phyloP scores from a whole-genome alignment of 2,113 vertebrate genomes.

The Elgaria multicarinata region DNA sequence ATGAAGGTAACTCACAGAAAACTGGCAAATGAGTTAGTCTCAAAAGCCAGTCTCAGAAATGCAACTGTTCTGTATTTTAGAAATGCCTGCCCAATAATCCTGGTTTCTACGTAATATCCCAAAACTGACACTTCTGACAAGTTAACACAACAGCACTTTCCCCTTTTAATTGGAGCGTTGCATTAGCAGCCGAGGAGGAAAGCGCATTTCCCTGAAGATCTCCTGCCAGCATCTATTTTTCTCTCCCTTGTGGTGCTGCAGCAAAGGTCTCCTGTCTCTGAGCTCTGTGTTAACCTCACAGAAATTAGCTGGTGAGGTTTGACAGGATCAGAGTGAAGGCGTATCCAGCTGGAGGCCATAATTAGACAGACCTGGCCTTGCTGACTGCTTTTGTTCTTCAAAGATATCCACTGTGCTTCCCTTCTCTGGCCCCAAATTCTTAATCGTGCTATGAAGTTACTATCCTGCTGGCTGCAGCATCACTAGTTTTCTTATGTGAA shows the following conservation, averaged over 20 bases:
- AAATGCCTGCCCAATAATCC: not conserved
- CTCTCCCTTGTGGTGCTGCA: not conserved
- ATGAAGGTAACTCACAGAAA: not conserved
- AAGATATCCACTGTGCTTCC: not conserved
- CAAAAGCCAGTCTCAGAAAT: not conserved
- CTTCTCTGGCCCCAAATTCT: no score
- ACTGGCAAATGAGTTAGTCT: not conserved
- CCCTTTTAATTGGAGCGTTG: not conserved
- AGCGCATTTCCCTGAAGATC: not conserved
- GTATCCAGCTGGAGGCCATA: slow-evolving; percentile 19
- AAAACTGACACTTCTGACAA: not conserved
- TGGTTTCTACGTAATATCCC: not conserved
- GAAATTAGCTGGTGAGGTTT: slow-evolving; percentile 7
- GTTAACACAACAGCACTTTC: not conserved
- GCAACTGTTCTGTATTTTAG: not conserved
- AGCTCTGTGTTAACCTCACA: not conserved
- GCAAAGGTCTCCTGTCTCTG: not conserved
- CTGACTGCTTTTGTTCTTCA: not conserved
- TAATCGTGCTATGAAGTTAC: slow-evolving; percentile 5
- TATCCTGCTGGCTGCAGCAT: slow-evolving; percentile 1
- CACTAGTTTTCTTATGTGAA: not conserved
- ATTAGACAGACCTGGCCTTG: slow-evolving; percentile 10
- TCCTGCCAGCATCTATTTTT: not conserved
- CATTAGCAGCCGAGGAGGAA: not conserved
- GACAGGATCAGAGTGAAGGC: slow-evolving; percentile 15